A percentile compares a stretch with the other conserved stretches of the same genome.
Evolutionary conservation across 2,888 invertebrate genomes (phyloP).

Genomic region (Eupithecia vulgata): DNA sequence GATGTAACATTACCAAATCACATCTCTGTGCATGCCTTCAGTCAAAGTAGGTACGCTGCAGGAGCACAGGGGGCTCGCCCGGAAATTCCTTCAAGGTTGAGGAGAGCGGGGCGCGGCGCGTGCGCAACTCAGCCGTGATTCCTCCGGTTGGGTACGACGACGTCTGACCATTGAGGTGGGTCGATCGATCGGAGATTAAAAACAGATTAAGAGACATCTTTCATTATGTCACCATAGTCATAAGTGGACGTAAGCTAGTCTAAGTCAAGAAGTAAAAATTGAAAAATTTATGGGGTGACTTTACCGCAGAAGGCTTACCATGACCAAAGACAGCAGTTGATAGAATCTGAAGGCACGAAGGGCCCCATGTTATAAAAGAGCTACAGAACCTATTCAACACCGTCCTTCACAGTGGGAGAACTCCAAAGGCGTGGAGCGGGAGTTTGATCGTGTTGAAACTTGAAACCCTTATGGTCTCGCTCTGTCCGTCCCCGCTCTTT

Average conservation of each 20-base stretch:
- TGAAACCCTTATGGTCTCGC: too few relatives aligned
- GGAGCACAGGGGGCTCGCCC: conserved; percentile 21
- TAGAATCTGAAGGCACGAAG: too few relatives aligned
- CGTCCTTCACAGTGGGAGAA: too few relatives aligned
- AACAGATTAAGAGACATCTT: neutral
- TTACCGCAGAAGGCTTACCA: too few relatives aligned
- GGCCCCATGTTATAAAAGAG: too few relatives aligned
- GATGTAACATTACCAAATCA: neutral
- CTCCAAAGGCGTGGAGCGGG: too few relatives aligned
- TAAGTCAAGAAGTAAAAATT: neutral
- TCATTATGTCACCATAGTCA: neutral
- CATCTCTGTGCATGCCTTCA: neutral
- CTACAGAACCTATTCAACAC: too few relatives aligned
- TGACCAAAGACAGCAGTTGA: neutral
- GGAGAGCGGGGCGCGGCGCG: conserved; percentile 29
- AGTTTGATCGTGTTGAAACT: too few relatives aligned
- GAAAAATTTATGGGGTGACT: neutral
- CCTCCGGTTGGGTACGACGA: conserved; percentile 8
- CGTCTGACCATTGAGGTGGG: neutral
- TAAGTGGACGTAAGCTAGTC: neutral
- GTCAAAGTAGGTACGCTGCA: neutral
- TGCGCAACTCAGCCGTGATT: conserved; percentile 36
- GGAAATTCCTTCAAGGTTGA: conserved; percentile 45
- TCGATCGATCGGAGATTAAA: neutral
- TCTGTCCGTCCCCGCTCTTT: too few relatives aligned